Evolutionary conservation across 2,797 vertebrate species (phyloP), one percentile per base, ranked within the genome.

Genomic region (Ceryle rudis): DNA sequence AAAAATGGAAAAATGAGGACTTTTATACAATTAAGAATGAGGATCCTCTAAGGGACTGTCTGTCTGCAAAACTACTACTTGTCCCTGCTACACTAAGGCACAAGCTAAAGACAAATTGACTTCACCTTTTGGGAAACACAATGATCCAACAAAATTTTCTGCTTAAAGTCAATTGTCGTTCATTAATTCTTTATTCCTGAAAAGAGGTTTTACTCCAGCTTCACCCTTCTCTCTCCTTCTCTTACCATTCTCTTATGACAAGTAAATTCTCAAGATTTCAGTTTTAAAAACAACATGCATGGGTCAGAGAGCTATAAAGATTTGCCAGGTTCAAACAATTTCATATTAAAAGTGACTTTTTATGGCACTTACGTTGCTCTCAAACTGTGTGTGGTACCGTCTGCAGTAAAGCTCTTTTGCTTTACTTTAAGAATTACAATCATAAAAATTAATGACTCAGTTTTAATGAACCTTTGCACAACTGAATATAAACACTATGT

Each of bases 1-100:
- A 91, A 96, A 93, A 97, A 80, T 46, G 21, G 89, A 97, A 96
- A 92, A 93, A 97, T 97, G 96, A 97, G 89, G 97, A 96, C 23
- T 65, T 81, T 75, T 67, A 92, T 81, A 95, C 77, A 97, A 97
- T 97, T 93, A 96, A 96, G 86, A 97, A 91, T 79, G 35, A 95
- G 94, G 91, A 90, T 91, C 83, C 94, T 96, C 83, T 72, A 86
- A 81, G 93, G 94, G 62, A 94, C 42, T 75, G 71, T 86, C 91
- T 97, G 89, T 95, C 93, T 95, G 86, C 51, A 96, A 93, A 97
- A 97, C 93, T 87, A 97, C 64, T 92, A 83, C 77, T 67, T 73
- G 79, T 92, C 84, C 96, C 64, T 42, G 82, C 42, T 93, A 94
- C 89, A 95, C 94, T 95, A 97, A 94, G 94, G 90, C 83, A 71